Evolutionary conservation across 2,888 invertebrate genomes (phyloP).

Genomic region (Phortica okadai): DNA sequence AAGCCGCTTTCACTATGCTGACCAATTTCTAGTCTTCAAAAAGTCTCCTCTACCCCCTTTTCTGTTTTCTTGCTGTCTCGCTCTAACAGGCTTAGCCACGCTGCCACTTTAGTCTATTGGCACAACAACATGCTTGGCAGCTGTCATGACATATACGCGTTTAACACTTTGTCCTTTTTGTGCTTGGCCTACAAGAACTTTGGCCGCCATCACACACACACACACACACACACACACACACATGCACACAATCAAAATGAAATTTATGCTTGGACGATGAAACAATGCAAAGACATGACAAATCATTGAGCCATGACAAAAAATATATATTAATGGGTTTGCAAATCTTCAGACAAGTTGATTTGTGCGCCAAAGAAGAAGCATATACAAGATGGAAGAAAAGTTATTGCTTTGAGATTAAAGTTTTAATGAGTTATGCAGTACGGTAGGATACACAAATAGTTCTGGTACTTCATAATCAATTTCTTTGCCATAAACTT

Average conservation of each 20-base stretch:
- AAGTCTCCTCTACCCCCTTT: slow-evolving; percentile 23
- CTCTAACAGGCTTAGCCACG: slow-evolving; percentile 5
- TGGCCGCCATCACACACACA: neutral
- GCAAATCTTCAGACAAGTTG: no score
- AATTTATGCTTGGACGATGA: neutral
- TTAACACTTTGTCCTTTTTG: slow-evolving; percentile 65
- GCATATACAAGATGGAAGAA: no score
- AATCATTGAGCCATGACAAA: neutral
- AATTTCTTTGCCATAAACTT: neutral
- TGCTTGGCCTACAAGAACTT: neutral
- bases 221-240: neutral
- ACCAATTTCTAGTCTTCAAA: slow-evolving; percentile 32
- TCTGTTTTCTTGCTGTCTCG: slow-evolving; percentile 45
- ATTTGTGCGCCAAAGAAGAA: no score
- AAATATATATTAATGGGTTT: no score
- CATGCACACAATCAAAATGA: slow-evolving; percentile 2
- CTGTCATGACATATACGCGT: slow-evolving; percentile 70
- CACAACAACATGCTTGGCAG: slow-evolving; percentile 40
- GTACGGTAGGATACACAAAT: neutral
- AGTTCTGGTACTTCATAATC: neutral
- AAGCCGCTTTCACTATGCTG: slow-evolving; percentile 57
- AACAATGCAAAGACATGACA: neutral
- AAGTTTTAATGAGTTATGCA: neutral
- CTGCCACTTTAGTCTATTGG: neutral
- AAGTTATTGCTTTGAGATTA: neutral